Conservation (phyloP, 2,113 vertebrate genomes). For the Saimiri boliviensis region DNA sequence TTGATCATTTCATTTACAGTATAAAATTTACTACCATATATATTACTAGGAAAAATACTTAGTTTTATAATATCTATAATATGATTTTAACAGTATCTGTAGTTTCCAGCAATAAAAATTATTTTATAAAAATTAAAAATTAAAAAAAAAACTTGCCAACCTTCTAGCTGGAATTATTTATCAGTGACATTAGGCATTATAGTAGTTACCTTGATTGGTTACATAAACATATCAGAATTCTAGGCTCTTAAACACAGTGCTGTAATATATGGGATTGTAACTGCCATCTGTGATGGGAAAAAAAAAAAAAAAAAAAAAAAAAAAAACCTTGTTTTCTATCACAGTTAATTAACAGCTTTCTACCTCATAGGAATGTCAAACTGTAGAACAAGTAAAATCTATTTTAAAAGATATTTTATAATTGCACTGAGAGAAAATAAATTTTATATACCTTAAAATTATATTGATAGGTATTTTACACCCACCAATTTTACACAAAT, state of each 20-base stretch:
- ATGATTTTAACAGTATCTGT: background rate
- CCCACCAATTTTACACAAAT: background rate
- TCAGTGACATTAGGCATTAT: constrained; percentile 62
- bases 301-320: background rate
- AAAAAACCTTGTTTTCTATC: background rate
- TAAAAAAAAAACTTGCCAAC: background rate
- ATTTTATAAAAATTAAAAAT: background rate
- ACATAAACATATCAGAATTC: constrained; percentile 72
- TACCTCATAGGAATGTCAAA: background rate
- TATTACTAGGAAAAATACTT: background rate
- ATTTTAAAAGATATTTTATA: background rate
- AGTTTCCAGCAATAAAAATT: background rate
- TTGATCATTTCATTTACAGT: background rate
- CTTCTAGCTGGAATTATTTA: constrained; percentile 61
- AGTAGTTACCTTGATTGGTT: constrained; percentile 72
- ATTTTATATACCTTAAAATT: background rate
- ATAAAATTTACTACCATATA: background rate
- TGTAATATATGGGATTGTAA: constrained; percentile 54
- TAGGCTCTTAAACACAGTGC: background rate
- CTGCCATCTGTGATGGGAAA: background rate
- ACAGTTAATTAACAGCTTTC: background rate
- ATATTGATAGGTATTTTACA: background rate
- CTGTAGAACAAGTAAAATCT: background rate
- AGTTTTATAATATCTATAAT: background rate
- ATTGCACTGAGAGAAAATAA: background rate